phyloP scores from a whole-genome alignment of 2,888 invertebrate genomes.

The Cosmopolites sordidus region DNA sequence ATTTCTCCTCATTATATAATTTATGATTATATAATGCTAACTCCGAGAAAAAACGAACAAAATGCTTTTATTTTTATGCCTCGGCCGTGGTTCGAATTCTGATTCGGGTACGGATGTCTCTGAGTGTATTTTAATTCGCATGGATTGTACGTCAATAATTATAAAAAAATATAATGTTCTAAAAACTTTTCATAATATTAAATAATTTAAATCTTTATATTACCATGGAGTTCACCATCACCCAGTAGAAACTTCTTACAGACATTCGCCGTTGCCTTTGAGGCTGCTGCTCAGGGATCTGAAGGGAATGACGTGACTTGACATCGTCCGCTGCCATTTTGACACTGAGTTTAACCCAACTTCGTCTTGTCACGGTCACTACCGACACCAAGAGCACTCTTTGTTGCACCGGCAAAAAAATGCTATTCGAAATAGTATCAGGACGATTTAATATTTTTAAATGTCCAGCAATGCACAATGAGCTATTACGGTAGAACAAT shows the following conservation, averaged over 20 bases:
- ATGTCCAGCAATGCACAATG: not conserved
- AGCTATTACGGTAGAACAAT: not conserved
- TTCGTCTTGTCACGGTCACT: not conserved
- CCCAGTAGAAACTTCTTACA: slow-evolving; percentile 41
- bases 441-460: not conserved
- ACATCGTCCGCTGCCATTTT: slow-evolving; percentile 23
- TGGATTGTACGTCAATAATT: no score
- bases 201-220: slow-evolving; percentile 15
- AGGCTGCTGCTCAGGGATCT: slow-evolving; percentile 27
- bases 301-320: slow-evolving; percentile 30
- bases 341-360: slow-evolving; percentile 1
- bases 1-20: no score
- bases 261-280: slow-evolving; percentile 38
- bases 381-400: not conserved
- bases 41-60: no score
- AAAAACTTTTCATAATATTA: no score
- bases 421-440: not conserved
- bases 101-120: no score
- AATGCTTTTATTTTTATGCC: no score
- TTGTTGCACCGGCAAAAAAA: not conserved
- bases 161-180: no score
- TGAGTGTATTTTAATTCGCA: no score
- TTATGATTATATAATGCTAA: no score
- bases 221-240: slow-evolving; percentile 37
- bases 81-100: no score